A percentile compares a stretch with the other conserved stretches of the same genome.
phyloP scores from a whole-genome alignment of 2,113 vertebrate species.

The Oryzias curvinotus region DNA sequence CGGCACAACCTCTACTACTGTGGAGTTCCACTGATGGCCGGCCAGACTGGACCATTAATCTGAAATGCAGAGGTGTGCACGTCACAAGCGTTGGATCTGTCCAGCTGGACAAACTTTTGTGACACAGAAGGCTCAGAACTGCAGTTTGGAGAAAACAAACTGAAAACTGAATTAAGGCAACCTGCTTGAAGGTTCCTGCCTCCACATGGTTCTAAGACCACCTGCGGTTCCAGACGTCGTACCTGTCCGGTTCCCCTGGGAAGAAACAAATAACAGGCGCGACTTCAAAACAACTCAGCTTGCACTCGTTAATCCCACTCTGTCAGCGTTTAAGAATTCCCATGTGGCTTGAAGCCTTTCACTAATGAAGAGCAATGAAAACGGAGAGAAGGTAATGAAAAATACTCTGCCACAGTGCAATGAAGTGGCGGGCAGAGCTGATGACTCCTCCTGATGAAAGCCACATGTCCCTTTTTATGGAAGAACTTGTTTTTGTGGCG shows the following conservation, averaged over 20 bases:
- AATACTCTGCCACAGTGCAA: slow-evolving; percentile 70
- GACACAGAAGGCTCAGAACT: slow-evolving; percentile 29
- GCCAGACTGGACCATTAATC: slow-evolving; percentile 18
- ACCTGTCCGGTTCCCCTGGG: slow-evolving; percentile 28
- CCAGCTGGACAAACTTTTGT: slow-evolving; percentile 14
- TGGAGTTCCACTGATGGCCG: slow-evolving; percentile 8
- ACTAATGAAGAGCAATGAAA: slow-evolving; percentile 72
- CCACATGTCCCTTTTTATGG: slow-evolving; percentile 58
- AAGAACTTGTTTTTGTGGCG: slow-evolving; percentile 66
- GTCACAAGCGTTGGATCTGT: too few species aligned
- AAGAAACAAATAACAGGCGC: slow-evolving; percentile 23
- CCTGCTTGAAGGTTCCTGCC: not conserved
- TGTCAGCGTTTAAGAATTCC: slow-evolving; percentile 65
- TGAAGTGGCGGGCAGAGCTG: slow-evolving; percentile 62
- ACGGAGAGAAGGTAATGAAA: slow-evolving; percentile 66
- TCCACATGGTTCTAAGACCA: slow-evolving; percentile 38
- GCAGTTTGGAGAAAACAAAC: slow-evolving; percentile 25
- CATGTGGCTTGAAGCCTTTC: slow-evolving; percentile 61
- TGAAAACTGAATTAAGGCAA: slow-evolving; percentile 19
- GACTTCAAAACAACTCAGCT: slow-evolving; percentile 46
- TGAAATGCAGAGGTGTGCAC: slow-evolving; percentile 23
- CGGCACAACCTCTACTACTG: slow-evolving; percentile 1
- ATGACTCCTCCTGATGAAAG: slow-evolving; percentile 69
- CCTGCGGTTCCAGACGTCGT: slow-evolving; percentile 46
- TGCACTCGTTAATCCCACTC: slow-evolving; percentile 53